A percentile compares a stretch with the other conserved stretches of the same genome.
Conservation (phyloP, 2,113 vertebrate species). For the Dinomys branickii region DNA sequence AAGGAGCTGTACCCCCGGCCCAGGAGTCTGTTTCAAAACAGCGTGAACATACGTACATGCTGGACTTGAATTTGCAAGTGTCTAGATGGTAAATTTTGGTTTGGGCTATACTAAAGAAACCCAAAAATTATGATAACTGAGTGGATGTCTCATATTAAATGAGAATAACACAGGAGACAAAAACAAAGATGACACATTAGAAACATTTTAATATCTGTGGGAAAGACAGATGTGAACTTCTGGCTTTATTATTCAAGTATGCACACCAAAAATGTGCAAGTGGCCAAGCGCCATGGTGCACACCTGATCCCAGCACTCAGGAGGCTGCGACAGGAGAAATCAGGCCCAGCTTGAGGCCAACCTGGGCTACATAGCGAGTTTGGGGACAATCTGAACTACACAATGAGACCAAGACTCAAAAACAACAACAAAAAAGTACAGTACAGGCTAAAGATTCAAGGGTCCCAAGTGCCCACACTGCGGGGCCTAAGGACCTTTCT, state of each 20-base stretch:
- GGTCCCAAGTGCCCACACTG: not conserved
- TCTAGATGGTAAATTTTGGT: not conserved
- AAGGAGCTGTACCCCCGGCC: too few relatives aligned
- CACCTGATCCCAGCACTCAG: not conserved
- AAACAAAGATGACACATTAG: not conserved
- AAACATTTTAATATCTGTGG: not conserved
- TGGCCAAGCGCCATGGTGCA: not conserved
- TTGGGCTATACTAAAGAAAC: not conserved
- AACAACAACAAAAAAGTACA: not conserved
- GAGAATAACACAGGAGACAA: not conserved
- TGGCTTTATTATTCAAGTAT: not conserved
- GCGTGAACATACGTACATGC: not conserved
- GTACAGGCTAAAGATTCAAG: not conserved
- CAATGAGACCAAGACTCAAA: not conserved
- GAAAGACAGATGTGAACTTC: not conserved
- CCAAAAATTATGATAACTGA: not conserved
- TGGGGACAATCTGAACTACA: not conserved
- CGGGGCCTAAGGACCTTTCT: not conserved
- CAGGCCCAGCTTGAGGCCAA: not conserved
- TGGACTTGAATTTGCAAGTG: not conserved
- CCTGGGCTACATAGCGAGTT: not conserved
- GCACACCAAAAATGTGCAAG: not conserved
- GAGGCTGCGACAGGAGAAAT: not conserved
- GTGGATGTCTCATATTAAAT: not conserved
- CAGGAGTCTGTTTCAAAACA: not conserved